These are phyloP conservation scores for Prunella strophiata DNA, from an alignment of 2,797 vertebrate genomes.

Conservation along the genomic window DNA sequence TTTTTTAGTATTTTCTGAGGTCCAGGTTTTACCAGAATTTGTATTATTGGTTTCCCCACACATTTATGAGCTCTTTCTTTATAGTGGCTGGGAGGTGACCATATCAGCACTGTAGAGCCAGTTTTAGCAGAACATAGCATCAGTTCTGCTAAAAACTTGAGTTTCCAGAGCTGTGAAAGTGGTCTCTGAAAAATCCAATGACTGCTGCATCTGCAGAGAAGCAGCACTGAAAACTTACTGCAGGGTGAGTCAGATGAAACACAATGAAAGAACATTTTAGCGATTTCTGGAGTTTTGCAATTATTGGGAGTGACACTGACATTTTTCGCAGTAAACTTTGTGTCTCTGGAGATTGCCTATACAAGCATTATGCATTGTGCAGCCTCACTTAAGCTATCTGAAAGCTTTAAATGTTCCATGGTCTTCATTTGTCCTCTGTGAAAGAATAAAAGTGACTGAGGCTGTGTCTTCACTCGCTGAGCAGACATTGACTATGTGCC, in stretches of 20 bases:
- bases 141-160: not conserved
- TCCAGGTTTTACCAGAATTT: not conserved
- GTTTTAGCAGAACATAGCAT: not conserved
- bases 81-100: not conserved
- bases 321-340: not conserved
- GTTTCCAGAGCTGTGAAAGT: not conserved
- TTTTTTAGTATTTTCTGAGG: not conserved
- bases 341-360: not conserved
- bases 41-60: not conserved
- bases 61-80: not conserved
- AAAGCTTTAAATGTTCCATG: not conserved
- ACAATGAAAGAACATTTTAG: not conserved
- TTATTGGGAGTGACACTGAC: not conserved
- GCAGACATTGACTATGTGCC: not conserved
- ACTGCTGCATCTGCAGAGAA: not conserved
- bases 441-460: not conserved
- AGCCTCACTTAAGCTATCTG: not conserved
- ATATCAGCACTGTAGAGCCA: not conserved
- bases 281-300: not conserved
- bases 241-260: constrained; percentile 20
- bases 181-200: not conserved
- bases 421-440: not conserved
- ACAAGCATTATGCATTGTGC: not conserved
- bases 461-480: not conserved
- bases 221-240: not conserved